These are phyloP conservation scores for Palaemon carinicauda DNA, from an alignment of 1,140 invertebrate species.

Conservation along the genomic window DNA sequence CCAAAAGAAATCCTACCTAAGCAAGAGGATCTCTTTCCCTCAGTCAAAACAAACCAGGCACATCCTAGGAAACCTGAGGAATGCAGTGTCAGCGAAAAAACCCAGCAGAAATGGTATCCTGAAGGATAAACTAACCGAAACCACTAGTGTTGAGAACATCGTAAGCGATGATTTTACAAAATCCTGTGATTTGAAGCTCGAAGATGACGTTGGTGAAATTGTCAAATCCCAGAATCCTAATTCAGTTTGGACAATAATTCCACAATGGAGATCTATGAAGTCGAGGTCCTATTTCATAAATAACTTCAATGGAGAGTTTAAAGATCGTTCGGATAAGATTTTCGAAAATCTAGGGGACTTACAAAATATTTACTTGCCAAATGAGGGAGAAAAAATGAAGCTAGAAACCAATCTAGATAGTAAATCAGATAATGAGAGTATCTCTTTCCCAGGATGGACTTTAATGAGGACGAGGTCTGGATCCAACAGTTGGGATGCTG, in stretches of 20 bases:
- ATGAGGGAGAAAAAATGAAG: not conserved
- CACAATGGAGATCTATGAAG: constrained; percentile 10
- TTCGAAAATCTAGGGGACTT: not conserved
- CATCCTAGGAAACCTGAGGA: not conserved
- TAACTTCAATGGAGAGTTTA: not conserved
- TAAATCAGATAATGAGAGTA: not conserved
- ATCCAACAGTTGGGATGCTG: not conserved
- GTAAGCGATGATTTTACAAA: not conserved
- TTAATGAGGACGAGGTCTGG: not conserved
- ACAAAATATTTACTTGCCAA: not conserved
- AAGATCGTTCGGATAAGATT: not conserved
- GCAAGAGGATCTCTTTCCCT: not conserved
- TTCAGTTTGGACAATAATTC: constrained; percentile 15
- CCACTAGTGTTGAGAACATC: not conserved
- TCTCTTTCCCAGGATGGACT: not conserved
- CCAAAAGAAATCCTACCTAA: not conserved
- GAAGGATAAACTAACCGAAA: no score
- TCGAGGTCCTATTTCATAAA: constrained; percentile 26
- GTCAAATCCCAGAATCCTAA: not conserved
- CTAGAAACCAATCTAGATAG: no score
- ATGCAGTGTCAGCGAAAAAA: no score
- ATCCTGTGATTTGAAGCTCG: not conserved
- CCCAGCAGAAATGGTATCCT: no score
- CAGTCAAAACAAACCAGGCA: not conserved
- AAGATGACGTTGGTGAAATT: not conserved